A percentile compares a stretch with the other conserved stretches of the same genome.
These are phyloP conservation scores for Monochamus saltuarius DNA, from an alignment of 1,140 invertebrate species.

Conservation along the genomic window DNA sequence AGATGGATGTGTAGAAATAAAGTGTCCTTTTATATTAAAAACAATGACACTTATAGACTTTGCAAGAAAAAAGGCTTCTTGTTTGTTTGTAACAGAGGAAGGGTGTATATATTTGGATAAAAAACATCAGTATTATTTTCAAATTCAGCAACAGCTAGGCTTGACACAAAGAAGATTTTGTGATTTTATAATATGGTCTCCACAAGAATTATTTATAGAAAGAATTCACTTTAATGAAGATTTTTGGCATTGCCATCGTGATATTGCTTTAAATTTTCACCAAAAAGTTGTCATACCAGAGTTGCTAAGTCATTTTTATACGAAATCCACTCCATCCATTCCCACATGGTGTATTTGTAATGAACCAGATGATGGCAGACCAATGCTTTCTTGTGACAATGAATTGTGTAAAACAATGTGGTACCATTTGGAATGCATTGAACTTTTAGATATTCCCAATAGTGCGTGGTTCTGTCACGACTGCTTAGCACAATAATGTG, in stretches of 20 bases:
- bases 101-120: conserved; percentile 1
- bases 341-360: too few species aligned
- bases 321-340: background rate
- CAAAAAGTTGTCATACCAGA: background rate
- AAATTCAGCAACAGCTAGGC: background rate
- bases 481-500: too few species aligned
- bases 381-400: conserved; percentile 3
- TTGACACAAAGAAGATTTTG: conserved; percentile 1
- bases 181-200: conserved; percentile 8
- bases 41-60: background rate
- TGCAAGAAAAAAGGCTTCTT: background rate
- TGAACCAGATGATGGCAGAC: too few species aligned
- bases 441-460: background rate
- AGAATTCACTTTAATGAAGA: conserved; percentile 3
- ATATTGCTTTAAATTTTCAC: background rate
- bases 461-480: background rate
- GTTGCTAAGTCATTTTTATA: background rate
- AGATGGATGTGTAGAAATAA: background rate
- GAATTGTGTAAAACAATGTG: background rate
- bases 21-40: background rate
- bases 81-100: background rate
- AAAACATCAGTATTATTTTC: conserved; percentile 7
- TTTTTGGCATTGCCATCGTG: too few species aligned
- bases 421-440: conserved; percentile 6
- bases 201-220: conserved; percentile 1